Evolutionary conservation across 2,888 invertebrate genomes (phyloP).

Genomic region (Synergus gifuensis): DNA sequence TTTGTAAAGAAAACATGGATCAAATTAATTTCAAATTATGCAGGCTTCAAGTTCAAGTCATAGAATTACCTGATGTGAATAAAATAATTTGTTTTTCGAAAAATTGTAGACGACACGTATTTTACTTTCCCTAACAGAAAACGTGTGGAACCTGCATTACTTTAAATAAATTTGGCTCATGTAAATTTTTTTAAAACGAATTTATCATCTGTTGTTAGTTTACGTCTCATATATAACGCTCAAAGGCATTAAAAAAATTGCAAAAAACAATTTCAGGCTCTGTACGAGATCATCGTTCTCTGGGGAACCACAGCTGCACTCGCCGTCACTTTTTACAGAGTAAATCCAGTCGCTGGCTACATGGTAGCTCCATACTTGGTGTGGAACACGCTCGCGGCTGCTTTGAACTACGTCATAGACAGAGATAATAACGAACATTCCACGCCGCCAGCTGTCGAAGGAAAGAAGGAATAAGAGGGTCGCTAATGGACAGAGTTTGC

Average conservation of each 20-base stretch:
- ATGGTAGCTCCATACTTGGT: conserved; percentile 87
- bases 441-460: conserved; percentile 63
- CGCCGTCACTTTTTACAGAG: conserved; percentile 81
- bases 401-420: conserved; percentile 84
- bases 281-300: conserved; percentile 81
- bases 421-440: conserved; percentile 81
- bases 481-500: neutral
- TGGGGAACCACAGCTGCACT: conserved; percentile 81
- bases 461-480: conserved; percentile 59
- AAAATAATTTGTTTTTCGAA: no score
- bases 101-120: no score
- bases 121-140: no score
- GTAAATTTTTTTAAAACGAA: neutral
- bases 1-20: neutral
- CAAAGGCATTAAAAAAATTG: neutral
- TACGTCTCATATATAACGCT: neutral
- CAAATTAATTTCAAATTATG: no score
- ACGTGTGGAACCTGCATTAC: no score
- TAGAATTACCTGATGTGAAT: no score
- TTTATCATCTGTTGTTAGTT: no score
- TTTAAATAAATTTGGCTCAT: no score
- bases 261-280: conserved; percentile 79
- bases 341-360: conserved; percentile 83
- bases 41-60: no score
- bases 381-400: conserved; percentile 86